phyloP scores from a whole-genome alignment of 2,113 vertebrate species.

The Pollachius pollachius region DNA sequence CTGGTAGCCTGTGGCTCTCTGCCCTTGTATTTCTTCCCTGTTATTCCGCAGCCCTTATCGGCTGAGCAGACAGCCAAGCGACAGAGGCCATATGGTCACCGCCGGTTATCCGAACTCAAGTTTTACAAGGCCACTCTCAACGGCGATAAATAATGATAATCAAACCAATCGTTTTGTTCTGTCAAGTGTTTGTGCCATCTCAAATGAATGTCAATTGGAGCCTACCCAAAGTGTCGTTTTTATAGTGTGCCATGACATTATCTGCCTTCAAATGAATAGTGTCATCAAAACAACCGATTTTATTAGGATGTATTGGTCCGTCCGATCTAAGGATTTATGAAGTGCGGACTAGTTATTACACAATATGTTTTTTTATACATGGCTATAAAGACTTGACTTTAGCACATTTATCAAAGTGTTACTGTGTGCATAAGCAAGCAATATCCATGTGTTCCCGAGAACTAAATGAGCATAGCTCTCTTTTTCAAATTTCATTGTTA shows the following conservation, averaged over 20 bases:
- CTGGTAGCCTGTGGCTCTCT: conserved; percentile 53
- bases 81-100: conserved; percentile 60
- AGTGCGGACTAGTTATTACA: conserved; percentile 1
- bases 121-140: conserved; percentile 52
- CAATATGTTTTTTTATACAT: conserved; percentile 20
- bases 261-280: background rate
- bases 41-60: conserved; percentile 55
- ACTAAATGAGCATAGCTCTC: no score
- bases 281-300: conserved; percentile 1
- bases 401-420: conserved; percentile 31
- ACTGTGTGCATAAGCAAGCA: background rate
- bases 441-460: no score
- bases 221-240: conserved; percentile 5
- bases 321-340: background rate
- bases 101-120: conserved; percentile 24
- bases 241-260: conserved; percentile 8
- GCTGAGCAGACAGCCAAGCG: conserved; percentile 53
- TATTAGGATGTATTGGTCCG: conserved; percentile 10
- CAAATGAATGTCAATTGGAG: conserved; percentile 26
- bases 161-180: conserved; percentile 35
- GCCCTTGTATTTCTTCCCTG: conserved; percentile 54
- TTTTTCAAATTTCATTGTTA: no score
- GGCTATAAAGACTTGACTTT: conserved; percentile 17
- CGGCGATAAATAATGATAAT: conserved; percentile 40
- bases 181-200: conserved; percentile 30